Evolutionary conservation across 2,888 invertebrate species (phyloP), one percentile per base, ranked within the genome.

Genomic region (Dolichomitus sp.): DNA sequence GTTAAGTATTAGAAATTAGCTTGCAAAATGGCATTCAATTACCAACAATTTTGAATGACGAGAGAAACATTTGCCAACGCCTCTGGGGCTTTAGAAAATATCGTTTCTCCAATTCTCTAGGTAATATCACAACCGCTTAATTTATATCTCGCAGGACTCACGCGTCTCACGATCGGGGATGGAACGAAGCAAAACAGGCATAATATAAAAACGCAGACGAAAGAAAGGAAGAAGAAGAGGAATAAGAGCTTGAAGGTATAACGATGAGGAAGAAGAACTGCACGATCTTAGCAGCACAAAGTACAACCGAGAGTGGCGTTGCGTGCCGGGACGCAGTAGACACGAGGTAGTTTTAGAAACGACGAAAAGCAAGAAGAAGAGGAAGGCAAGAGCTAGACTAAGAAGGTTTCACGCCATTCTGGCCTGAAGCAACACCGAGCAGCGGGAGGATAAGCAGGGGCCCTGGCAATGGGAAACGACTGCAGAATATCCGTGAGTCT

Each of bases 241-340:
- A 52, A 48, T 45, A 40, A 52, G 45, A 63, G 63, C 48, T 73
- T 12, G 61, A 50, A 63, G 63, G 33, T 33, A 27, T 45, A 66
- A 73, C 79, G 79, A 79, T 42, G 79, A 79, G 79, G 68, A 65
- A 79, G 79, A 79, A 57, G 70, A 65, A 59, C 42, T 63, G 61
- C 52, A 48, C 37, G 63, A 74, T 61, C 17, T 17, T 23, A 23
- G 63, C 33, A 63, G 70, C 70, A 42, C 78, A 78, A 78, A 65
- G 78, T 78, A 72, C 70, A 42, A 72, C 30, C 50, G 40, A 73
- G 79, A 79, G 48, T 72, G 48, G 79, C 40, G 66, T 79, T 79
- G 79, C 79, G 79, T 79, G 79, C 66, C 66, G 37, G 42, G 72
- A 66, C 72, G 65, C 79, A 30, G 72, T 79, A 66, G 65, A 79